A percentile compares a stretch with the other conserved stretches of the same genome.
Conservation (phyloP, 1,140 invertebrate species). For the Gryllus bimaculatus region DNA sequence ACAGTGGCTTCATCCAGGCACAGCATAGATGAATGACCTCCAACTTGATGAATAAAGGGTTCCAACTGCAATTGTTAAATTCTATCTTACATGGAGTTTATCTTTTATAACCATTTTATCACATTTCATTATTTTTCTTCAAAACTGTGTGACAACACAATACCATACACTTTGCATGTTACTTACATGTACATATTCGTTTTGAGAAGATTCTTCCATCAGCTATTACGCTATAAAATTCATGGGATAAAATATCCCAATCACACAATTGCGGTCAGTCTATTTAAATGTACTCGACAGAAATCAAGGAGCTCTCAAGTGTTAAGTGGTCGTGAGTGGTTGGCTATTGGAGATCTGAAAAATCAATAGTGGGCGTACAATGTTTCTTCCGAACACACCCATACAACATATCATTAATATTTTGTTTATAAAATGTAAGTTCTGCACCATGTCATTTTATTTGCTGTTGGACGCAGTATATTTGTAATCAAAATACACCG, state of each 20-base stretch:
- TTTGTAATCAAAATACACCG: too few species aligned
- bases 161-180: not conserved
- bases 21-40: slow-evolving; percentile 49
- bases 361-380: not conserved
- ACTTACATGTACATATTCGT: slow-evolving; percentile 18
- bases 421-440: not conserved
- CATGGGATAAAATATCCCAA: not conserved
- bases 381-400: not conserved
- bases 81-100: not conserved
- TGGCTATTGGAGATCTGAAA: not conserved
- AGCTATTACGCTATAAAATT: slow-evolving; percentile 2
- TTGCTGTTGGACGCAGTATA: not conserved
- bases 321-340: not conserved
- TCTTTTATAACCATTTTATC: not conserved
- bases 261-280: not conserved
- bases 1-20: slow-evolving; percentile 45
- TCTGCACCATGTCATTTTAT: not conserved
- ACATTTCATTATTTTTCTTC: not conserved
- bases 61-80: slow-evolving; percentile 28
- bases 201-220: slow-evolving; percentile 15
- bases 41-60: slow-evolving; percentile 46
- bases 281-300: not conserved
- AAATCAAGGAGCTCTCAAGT: not conserved
- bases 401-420: not conserved
- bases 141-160: not conserved